These are phyloP conservation scores for Shinisaurus crocodilurus DNA, from an alignment of 2,113 vertebrate genomes.

Conservation along the genomic window DNA sequence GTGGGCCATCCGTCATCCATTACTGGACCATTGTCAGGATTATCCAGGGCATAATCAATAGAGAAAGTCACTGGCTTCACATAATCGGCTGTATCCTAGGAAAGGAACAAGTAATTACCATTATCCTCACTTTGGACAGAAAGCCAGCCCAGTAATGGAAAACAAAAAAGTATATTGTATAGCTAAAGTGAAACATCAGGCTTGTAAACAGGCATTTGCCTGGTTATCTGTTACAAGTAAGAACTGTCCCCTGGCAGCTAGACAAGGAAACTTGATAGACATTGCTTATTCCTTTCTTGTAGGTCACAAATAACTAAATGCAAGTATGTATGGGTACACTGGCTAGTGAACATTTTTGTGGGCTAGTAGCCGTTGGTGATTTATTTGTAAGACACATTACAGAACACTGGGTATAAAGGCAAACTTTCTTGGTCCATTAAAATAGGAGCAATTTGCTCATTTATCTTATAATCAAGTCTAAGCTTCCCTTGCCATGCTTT, in stretches of 20 bases:
- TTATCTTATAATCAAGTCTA: no score
- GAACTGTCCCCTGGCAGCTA: neutral
- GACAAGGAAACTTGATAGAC: neutral
- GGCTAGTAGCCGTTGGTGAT: no score
- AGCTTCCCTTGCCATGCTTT: neutral
- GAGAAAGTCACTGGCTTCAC: constrained; percentile 91
- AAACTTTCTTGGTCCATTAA: neutral
- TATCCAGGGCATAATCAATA: constrained; percentile 83
- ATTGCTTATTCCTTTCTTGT: neutral
- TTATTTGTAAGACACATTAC: neutral
- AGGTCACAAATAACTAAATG: neutral
- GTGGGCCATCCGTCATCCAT: constrained; percentile 92
- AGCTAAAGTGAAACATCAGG: no score
- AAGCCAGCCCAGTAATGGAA: neutral
- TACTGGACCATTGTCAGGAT: constrained; percentile 77
- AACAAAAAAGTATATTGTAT: neutral
- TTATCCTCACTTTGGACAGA: neutral
- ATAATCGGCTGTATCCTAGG: constrained; percentile 92
- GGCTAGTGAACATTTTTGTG: neutral
- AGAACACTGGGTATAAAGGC: neutral
- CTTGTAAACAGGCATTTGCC: neutral
- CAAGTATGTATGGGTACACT: neutral
- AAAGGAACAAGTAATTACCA: rapidly evolving
- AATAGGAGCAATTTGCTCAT: neutral
- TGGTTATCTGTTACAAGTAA: neutral